These are phyloP conservation scores for Mesodorylaimus sp. DNA, from an alignment of 2,888 invertebrate species.

Conservation along the genomic window DNA sequence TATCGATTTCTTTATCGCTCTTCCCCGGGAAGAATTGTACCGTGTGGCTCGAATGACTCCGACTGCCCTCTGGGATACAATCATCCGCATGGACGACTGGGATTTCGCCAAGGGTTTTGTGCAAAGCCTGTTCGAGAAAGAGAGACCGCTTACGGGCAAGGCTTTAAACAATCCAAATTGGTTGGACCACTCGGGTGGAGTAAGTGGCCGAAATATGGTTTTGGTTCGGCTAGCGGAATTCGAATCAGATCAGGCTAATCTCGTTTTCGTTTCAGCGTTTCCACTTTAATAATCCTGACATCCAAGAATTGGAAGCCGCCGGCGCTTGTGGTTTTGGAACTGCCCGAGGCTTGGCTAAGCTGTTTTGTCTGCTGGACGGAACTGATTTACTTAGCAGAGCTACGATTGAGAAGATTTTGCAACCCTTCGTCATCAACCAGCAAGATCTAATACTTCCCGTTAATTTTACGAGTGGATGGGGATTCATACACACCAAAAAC, in stretches of 20 bases:
- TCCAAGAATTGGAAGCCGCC: background rate
- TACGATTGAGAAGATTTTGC: background rate
- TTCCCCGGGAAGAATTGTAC: slow-evolving; percentile 21
- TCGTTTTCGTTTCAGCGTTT: too few relatives aligned
- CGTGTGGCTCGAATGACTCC: slow-evolving; percentile 24
- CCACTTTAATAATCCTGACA: background rate
- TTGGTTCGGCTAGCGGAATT: too few relatives aligned
- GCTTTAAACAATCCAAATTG: slow-evolving; percentile 2
- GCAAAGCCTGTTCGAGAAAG: too few relatives aligned
- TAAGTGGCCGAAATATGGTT: too few relatives aligned
- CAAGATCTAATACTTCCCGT: background rate
- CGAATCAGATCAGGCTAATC: background rate
- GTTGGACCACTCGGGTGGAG: too few relatives aligned
- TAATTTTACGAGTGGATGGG: background rate
- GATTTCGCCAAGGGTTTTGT: too few relatives aligned
- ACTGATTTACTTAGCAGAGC: background rate
- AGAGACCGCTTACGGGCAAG: background rate
- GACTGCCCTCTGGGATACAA: slow-evolving; percentile 17
- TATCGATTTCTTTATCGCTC: slow-evolving; percentile 30
- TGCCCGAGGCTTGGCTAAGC: background rate
- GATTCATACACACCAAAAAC: background rate
- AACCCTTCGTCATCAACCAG: background rate
- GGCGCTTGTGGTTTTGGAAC: background rate
- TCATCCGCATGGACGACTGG: too few relatives aligned
- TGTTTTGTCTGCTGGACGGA: background rate